These are phyloP conservation scores for Parauchenoglanis ngamensis DNA, from an alignment of 2,797 vertebrate genomes.

Conservation along the genomic window DNA sequence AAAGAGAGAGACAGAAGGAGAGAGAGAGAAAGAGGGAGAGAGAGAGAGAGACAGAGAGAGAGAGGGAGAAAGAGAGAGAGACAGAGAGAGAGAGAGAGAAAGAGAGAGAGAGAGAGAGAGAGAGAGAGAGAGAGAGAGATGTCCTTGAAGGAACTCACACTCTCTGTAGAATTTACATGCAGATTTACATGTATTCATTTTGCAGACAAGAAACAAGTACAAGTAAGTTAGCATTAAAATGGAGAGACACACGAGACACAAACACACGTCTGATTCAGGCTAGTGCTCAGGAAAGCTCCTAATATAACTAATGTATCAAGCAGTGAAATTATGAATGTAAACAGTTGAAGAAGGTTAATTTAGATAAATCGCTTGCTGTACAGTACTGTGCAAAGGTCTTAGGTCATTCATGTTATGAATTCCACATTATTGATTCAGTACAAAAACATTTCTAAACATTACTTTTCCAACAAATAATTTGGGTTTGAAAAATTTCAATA, in stretches of 20 bases:
- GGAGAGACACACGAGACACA: neutral
- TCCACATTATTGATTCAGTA: no score
- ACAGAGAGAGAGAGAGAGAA: neutral
- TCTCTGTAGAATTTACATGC: neutral
- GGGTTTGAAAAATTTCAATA: no score
- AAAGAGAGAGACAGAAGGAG: neutral
- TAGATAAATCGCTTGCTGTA: neutral
- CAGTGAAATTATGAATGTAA: neutral
- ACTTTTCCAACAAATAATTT: no score
- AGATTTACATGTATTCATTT: neutral
- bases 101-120: neutral
- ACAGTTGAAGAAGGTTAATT: neutral
- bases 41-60: neutral
- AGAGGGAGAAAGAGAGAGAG: no score
- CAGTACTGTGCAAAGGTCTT: no score
- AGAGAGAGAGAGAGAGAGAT: neutral
- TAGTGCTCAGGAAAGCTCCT: neutral
- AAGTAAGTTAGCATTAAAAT: neutral
- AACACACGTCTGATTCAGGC: neutral
- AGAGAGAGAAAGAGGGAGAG: neutral
- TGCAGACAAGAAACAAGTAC: neutral
- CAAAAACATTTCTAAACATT: no score
- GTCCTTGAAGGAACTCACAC: neutral
- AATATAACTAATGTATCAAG: neutral
- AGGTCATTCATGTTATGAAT: no score